Conservation (phyloP, 1,140 invertebrate species). For the Gonioctena quinquepunctata region DNA sequence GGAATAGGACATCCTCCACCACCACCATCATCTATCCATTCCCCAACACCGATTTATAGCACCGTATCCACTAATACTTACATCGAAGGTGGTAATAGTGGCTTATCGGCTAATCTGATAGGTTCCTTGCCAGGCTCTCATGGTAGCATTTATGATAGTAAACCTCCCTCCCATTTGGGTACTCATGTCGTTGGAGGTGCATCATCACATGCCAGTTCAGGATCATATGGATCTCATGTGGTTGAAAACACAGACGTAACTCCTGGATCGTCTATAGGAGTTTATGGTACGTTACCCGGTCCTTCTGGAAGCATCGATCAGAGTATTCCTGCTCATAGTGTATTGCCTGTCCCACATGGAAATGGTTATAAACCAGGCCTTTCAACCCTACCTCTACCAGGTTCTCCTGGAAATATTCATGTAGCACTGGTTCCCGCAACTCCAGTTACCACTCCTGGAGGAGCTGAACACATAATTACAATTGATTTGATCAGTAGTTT, state of each 20-base stretch:
- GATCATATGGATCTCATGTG: background rate
- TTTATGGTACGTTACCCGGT: slow-evolving; percentile 22
- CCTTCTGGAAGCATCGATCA: slow-evolving; percentile 25
- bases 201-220: slow-evolving; percentile 13
- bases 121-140: slow-evolving; percentile 17
- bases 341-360: background rate
- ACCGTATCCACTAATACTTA: background rate
- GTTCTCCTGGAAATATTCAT: too few relatives aligned
- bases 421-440: too few relatives aligned
- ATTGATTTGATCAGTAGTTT: background rate
- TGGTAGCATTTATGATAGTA: slow-evolving; percentile 28
- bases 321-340: background rate
- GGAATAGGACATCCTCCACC: too few relatives aligned
- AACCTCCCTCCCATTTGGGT: slow-evolving; percentile 10
- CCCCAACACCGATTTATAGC: background rate
- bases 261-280: background rate
- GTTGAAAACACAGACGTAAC: background rate
- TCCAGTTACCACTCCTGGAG: background rate
- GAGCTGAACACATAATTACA: background rate
- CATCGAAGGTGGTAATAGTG: background rate
- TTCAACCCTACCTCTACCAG: background rate
- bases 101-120: background rate
- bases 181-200: background rate
- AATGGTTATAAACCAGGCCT: background rate
- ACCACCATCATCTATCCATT: too few relatives aligned